Conservation (phyloP, 2,113 vertebrate species). For the Platichthys stellatus region DNA sequence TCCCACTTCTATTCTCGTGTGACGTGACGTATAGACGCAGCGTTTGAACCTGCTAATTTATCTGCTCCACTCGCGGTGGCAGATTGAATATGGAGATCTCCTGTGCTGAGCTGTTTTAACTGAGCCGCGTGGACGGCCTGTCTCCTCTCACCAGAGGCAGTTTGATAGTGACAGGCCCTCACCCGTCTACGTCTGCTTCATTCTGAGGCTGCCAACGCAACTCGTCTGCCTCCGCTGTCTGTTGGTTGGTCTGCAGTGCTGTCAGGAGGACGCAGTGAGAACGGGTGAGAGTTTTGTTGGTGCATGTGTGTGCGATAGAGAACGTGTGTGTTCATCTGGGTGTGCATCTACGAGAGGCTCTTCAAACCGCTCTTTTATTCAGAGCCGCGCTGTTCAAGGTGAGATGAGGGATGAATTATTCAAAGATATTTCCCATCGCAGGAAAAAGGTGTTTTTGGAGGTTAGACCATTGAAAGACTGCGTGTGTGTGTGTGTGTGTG, state of each 20-base stretch:
- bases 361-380: constrained; percentile 77
- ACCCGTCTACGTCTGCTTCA: constrained; percentile 59
- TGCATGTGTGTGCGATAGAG: neutral
- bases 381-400: constrained; percentile 74
- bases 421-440: constrained; percentile 71
- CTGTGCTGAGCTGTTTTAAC: constrained; percentile 56
- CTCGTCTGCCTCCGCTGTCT: neutral
- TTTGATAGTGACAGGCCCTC: constrained; percentile 75
- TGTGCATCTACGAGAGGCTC: constrained; percentile 63
- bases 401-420: constrained; percentile 80
- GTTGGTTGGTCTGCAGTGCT: constrained; percentile 71
- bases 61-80: constrained; percentile 25
- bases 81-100: constrained; percentile 55
- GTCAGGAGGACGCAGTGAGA: constrained; percentile 56
- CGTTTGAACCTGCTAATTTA: constrained; percentile 46
- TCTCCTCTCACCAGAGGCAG: constrained; percentile 66
- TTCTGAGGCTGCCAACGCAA: constrained; percentile 63
- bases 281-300: constrained; percentile 5
- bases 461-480: constrained; percentile 66
- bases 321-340: constrained; percentile 20
- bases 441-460: constrained; percentile 75
- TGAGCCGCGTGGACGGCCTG: constrained; percentile 71
- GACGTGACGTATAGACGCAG: constrained; percentile 19
- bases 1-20: constrained; percentile 21
- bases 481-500: constrained; percentile 29